Base-by-base conservation (phyloP, 2,797 vertebrate species). In the Phylloscopus collybita region DNA sequence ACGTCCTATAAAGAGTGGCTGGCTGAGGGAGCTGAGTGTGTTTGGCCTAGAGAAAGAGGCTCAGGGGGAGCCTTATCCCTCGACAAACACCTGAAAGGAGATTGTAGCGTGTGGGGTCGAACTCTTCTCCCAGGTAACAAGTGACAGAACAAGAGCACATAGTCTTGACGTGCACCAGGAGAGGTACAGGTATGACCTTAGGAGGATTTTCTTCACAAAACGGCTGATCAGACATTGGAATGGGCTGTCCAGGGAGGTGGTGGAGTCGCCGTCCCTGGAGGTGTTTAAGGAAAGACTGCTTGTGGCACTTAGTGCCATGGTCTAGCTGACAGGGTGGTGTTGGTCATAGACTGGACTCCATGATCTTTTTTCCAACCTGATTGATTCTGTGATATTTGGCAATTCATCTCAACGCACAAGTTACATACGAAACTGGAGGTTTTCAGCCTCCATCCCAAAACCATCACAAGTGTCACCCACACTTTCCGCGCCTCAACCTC, bases 401-500 rank as follows among this genome's bases (percentile, higher is more conserved):
- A 32, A 44, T 29, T 30, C 51, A 21, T 15, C 49, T 53, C 61
- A 13, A 45, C 0, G 12, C 40, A 40, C 10, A 23, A 53, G 18
- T 2, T 11, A 5, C 27, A 25, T 5, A 11, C 1, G 23, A 5
- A 51, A 69, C 16, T 0, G 6, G 8, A n/a, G 4, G n/a, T 67
- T 51, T 70, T 38, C 61, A 36, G n/a, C 36, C 65, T 23, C 23
- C 10, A 2, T 13, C 34, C 76, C 42, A 7, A 26, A 30, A 60
- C 1, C 7, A 42, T 16, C 2, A 23, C 13, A 13, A 29, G 7
- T 1, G 1, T 2, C 75, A 22, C 36, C 10, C 26, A 2, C 34
- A 0, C 44, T 64, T 26, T 2, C 47, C 26, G 7, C 15, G 1
- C 23, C 16, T 14, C 9, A 14, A 10, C 0, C 11, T 1, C 2